Percentiles rank a stretch among this genome's conserved stretches.
phyloP scores from a whole-genome alignment of 2,797 vertebrate genomes.

The Mus spretus region DNA sequence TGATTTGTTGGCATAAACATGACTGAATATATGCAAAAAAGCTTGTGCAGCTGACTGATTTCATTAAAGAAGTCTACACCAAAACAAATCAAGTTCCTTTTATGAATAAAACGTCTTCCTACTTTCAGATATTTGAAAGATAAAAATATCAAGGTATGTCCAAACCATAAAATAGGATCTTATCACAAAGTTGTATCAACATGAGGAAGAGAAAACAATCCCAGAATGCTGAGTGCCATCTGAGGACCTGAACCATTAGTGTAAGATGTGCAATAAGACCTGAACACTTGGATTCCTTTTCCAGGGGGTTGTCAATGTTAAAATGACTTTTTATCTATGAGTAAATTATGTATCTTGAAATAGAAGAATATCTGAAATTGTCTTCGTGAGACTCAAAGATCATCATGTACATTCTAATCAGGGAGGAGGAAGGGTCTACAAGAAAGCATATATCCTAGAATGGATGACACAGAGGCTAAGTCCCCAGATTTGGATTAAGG shows the following conservation, averaged over 20 bases:
- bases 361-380: background rate
- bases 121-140: background rate
- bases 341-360: background rate
- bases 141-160: background rate
- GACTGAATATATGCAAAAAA: no score
- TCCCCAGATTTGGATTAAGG: background rate
- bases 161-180: background rate
- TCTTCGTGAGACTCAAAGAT: background rate
- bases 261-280: background rate
- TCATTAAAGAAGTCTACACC: background rate
- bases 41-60: no score
- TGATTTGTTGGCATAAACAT: no score
- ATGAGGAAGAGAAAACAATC: background rate
- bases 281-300: background rate
- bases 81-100: background rate
- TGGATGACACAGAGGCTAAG: no score
- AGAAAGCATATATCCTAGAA: background rate
- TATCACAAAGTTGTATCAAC: no score
- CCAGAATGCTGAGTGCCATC: no score
- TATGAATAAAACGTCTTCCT: background rate
- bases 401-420: background rate
- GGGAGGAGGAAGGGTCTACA: rapidly evolving
- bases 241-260: no score
- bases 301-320: no score
- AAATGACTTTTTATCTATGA: background rate